Percentiles rank a stretch among this genome's conserved stretches.
These are phyloP conservation scores for Cygnus atratus DNA, from an alignment of 2,113 vertebrate species.

Conservation along the genomic window DNA sequence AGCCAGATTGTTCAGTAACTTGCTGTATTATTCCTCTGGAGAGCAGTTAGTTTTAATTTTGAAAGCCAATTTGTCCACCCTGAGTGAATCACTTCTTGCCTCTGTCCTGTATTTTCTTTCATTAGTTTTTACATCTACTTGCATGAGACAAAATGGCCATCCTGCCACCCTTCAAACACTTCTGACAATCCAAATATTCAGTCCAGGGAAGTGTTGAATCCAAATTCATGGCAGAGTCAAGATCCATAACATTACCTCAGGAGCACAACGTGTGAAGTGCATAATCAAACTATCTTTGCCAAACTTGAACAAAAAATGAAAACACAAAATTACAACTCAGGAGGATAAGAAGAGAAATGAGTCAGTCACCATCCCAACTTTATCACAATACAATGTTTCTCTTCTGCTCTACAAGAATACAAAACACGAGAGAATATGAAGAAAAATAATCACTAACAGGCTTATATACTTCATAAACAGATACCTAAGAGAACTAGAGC, in stretches of 20 bases:
- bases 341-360: background rate
- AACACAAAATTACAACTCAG: background rate
- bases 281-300: background rate
- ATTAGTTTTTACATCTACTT: background rate
- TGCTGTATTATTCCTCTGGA: slow-evolving; percentile 4
- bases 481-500: slow-evolving; percentile 11
- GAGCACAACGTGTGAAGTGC: background rate
- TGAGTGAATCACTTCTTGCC: slow-evolving; percentile 42
- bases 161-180: background rate
- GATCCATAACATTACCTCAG: background rate
- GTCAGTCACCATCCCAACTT: background rate
- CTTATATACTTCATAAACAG: slow-evolving; percentile 26
- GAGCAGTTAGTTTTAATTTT: slow-evolving; percentile 37
- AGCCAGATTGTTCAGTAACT: slow-evolving; percentile 27
- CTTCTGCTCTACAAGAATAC: slow-evolving; percentile 12
- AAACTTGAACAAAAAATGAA: background rate
- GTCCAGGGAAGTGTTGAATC: background rate
- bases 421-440: slow-evolving; percentile 20
- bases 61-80: slow-evolving; percentile 46
- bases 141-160: background rate
- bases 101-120: slow-evolving; percentile 15
- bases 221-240: background rate
- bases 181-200: background rate
- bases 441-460: slow-evolving; percentile 15
- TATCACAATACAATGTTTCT: background rate